A percentile compares a stretch with the other conserved stretches of the same genome.
Conservation (phyloP, 2,888 invertebrate genomes). For the Deladenus siricidicola region DNA sequence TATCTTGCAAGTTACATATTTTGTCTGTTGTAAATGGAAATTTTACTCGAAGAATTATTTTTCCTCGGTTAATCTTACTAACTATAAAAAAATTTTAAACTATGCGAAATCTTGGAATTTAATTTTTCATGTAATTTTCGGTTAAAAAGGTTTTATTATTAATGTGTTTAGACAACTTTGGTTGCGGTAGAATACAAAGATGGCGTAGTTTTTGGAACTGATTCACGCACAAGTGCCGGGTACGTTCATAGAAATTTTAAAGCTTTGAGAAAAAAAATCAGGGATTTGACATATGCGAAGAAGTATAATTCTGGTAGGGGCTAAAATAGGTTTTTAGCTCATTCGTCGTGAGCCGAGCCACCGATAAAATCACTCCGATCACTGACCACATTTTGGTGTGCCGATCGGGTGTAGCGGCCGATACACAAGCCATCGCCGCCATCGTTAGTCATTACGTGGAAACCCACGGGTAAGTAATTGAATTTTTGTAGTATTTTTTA, state of each 20-base stretch:
- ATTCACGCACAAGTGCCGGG: conserved; percentile 85
- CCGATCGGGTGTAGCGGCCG: conserved; percentile 91
- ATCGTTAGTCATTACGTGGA: conserved; percentile 86
- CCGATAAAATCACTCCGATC: conserved; percentile 87
- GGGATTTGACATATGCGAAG: not conserved
- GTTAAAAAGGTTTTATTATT: too few species aligned
- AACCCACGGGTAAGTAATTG: conserved; percentile 59
- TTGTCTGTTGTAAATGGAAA: too few species aligned
- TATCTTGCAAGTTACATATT: too few species aligned
- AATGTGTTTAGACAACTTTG: conserved; percentile 71
- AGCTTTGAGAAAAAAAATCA: not conserved
- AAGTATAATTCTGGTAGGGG: too few species aligned
- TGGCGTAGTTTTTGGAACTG: conserved; percentile 95
- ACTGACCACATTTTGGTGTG: conserved; percentile 93
- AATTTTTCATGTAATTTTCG: too few species aligned
- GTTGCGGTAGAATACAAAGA: conserved; percentile 91
- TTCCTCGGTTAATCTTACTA: too few species aligned
- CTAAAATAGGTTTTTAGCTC: conserved; percentile 53
- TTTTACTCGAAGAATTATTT: too few species aligned
- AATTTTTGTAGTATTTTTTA: too few species aligned
- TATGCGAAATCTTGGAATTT: too few species aligned
- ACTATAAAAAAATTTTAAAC: too few species aligned
- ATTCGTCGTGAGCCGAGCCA: conserved; percentile 87
- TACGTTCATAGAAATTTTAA: not conserved
- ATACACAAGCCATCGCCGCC: conserved; percentile 93